A percentile compares a stretch with the other conserved stretches of the same genome.
Evolutionary conservation across 2,888 invertebrate genomes (phyloP).

Genomic region (Drosophila lutescens): DNA sequence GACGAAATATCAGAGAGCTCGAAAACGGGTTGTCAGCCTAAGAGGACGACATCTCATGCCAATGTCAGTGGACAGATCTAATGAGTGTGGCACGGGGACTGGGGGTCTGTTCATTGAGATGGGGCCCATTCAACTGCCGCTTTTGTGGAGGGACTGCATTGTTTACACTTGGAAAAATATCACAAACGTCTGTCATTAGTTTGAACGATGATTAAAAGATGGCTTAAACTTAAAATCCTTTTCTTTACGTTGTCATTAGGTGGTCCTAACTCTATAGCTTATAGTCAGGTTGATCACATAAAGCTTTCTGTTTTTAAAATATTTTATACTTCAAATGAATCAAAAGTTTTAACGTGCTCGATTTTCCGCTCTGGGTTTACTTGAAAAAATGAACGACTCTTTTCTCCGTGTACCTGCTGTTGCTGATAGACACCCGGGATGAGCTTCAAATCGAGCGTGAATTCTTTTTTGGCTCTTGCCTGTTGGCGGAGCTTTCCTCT

Average conservation of each 20-base stretch:
- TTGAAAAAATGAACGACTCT: not conserved
- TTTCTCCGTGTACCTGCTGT: conserved; percentile 25
- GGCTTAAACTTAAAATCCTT: no score
- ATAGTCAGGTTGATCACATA: no score
- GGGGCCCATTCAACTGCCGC: conserved; percentile 71
- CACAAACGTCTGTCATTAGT: no score
- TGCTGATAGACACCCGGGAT: conserved; percentile 60
- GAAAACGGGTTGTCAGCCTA: conserved; percentile 44
- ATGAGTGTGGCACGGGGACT: conserved; percentile 24
- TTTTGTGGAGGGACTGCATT: conserved; percentile 24
- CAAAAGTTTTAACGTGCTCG: no score
- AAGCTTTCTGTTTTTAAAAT: no score
- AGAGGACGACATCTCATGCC: conserved; percentile 22
- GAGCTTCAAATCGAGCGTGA: conserved; percentile 76
- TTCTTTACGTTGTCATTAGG: no score
- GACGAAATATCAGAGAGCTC: conserved; percentile 62
- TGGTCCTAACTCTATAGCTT: no score
- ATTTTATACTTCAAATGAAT: no score
- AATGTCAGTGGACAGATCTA: conserved; percentile 37
- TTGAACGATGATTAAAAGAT: no score
- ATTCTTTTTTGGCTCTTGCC: conserved; percentile 69
- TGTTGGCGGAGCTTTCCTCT: conserved; percentile 11
- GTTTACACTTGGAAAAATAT: conserved; percentile 3
- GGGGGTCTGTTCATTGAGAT: conserved; percentile 64
- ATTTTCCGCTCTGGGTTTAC: no score